These are phyloP conservation scores for Conopomorpha cramerella DNA, from an alignment of 1,140 invertebrate genomes.

Conservation along the genomic window DNA sequence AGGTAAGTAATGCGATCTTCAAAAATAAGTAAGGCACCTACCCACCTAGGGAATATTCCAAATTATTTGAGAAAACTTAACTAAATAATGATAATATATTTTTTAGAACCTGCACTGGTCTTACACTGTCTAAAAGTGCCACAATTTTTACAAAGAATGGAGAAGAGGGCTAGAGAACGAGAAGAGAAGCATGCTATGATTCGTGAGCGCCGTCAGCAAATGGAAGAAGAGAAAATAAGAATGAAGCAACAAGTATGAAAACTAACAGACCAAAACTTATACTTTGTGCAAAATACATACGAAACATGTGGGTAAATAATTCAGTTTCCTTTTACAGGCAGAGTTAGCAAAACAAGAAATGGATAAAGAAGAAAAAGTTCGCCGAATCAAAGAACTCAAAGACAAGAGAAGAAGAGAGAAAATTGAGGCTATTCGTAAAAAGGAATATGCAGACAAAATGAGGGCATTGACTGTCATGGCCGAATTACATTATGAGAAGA, in stretches of 20 bases:
- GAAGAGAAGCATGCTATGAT: constrained; percentile 66
- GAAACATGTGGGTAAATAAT: too few relatives aligned
- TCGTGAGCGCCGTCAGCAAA: constrained; percentile 61
- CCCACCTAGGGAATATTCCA: too few relatives aligned
- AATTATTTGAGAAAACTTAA: too few relatives aligned
- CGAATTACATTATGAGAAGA: constrained; percentile 61
- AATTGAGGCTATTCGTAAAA: constrained; percentile 62
- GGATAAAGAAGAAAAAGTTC: constrained; percentile 66
- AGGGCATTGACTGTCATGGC: constrained; percentile 60
- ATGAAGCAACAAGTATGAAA: constrained; percentile 56
- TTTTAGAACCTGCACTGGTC: constrained; percentile 43
- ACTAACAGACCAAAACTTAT: too few relatives aligned
- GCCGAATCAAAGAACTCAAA: constrained; percentile 61
- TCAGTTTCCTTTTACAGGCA: constrained; percentile 16
- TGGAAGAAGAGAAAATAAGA: constrained; percentile 64
- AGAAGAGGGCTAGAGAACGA: constrained; percentile 64
- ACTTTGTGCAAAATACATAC: too few relatives aligned
- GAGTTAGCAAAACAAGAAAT: constrained; percentile 46
- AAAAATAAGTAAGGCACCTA: too few relatives aligned
- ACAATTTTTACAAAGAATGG: constrained; percentile 67
- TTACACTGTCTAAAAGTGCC: constrained; percentile 63
- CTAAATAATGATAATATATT: constrained; percentile 1
- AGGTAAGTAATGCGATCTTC: constrained; percentile 23
- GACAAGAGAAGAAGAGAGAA: constrained; percentile 64
- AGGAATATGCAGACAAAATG: constrained; percentile 54